Percentiles rank a stretch among this genome's conserved stretches.
Conservation (phyloP, 2,113 vertebrate species). For the Prinia subflava region DNA sequence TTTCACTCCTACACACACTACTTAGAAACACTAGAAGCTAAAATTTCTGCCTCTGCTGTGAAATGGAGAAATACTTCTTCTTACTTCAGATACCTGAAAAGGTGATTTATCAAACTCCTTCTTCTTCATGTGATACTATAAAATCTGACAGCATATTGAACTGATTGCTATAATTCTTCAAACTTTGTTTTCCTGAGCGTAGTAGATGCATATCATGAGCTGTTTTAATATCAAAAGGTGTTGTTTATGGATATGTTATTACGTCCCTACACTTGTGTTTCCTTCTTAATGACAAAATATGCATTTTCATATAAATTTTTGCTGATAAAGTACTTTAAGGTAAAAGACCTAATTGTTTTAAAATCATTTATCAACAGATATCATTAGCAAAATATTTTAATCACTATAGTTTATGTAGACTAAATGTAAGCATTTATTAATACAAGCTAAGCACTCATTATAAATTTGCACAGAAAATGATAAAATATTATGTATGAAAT, state of each 20-base stretch:
- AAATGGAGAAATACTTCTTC: constrained; percentile 52
- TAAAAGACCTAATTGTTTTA: constrained; percentile 61
- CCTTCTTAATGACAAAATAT: constrained; percentile 42
- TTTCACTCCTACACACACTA: constrained; percentile 38
- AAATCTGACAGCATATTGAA: constrained; percentile 47
- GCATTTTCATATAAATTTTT: constrained; percentile 10
- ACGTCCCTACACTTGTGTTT: constrained; percentile 20
- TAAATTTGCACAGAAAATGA: constrained; percentile 86
- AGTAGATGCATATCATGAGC: constrained; percentile 7
- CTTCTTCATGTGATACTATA: constrained; percentile 37
- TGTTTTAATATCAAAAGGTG: constrained; percentile 53
- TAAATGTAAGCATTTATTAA: constrained; percentile 82
- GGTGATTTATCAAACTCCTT: constrained; percentile 60
- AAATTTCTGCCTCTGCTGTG: constrained; percentile 48
- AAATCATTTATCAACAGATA: constrained; percentile 72
- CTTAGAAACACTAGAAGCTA: constrained; percentile 57
- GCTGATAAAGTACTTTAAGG: constrained; percentile 48
- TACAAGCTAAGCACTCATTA: constrained; percentile 83
- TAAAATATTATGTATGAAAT: constrained; percentile 94
- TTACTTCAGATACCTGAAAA: constrained; percentile 63
- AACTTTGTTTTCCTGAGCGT: constrained; percentile 41
- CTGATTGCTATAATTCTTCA: constrained; percentile 50
- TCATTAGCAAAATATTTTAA: constrained; percentile 77
- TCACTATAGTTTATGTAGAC: constrained; percentile 75
- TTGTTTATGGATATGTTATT: not conserved